A percentile compares a stretch with the other conserved stretches of the same genome.
These are phyloP conservation scores for Gastracanthus pulcherrimus DNA, from an alignment of 2,888 invertebrate genomes.

Conservation along the genomic window DNA sequence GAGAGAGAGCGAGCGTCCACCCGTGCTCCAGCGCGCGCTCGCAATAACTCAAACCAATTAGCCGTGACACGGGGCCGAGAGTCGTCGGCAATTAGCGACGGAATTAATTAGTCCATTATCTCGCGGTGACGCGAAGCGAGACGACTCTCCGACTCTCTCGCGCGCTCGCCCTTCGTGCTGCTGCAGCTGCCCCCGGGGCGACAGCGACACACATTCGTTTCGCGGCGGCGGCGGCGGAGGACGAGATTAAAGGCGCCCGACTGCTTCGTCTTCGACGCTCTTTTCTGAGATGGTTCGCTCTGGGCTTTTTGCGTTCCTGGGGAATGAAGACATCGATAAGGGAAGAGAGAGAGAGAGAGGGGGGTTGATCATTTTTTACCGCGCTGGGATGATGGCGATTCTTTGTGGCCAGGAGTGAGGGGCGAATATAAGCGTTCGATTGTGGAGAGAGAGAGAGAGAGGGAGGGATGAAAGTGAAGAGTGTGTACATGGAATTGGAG, in stretches of 20 bases:
- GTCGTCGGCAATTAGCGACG: slow-evolving; percentile 71
- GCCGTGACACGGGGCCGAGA: slow-evolving; percentile 67
- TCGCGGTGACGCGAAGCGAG: slow-evolving; percentile 63
- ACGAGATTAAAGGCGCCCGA: slow-evolving; percentile 13
- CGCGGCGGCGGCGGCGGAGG: slow-evolving; percentile 25
- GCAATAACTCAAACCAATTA: slow-evolving; percentile 72
- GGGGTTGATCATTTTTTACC: neutral
- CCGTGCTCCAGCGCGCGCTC: slow-evolving; percentile 54
- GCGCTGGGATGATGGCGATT: neutral
- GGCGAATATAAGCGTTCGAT: neutral
- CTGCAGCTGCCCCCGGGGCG: slow-evolving; percentile 54
- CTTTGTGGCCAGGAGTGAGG: too few species aligned
- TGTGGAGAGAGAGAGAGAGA: too few species aligned
- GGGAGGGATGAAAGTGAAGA: neutral
- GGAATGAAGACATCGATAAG: neutral
- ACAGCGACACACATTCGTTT: slow-evolving; percentile 58
- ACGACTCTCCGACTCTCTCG: slow-evolving; percentile 39
- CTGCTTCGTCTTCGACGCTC: neutral
- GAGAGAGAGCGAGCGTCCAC: neutral
- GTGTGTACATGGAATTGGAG: neutral
- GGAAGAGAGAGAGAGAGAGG: neutral
- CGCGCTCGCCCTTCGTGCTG: slow-evolving; percentile 53
- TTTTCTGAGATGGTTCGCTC: neutral
- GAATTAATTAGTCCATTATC: slow-evolving; percentile 75
- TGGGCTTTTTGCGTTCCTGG: too few species aligned